Evolutionary conservation across 2,797 vertebrate genomes (phyloP).

Genomic region (Fistularia commersonii): DNA sequence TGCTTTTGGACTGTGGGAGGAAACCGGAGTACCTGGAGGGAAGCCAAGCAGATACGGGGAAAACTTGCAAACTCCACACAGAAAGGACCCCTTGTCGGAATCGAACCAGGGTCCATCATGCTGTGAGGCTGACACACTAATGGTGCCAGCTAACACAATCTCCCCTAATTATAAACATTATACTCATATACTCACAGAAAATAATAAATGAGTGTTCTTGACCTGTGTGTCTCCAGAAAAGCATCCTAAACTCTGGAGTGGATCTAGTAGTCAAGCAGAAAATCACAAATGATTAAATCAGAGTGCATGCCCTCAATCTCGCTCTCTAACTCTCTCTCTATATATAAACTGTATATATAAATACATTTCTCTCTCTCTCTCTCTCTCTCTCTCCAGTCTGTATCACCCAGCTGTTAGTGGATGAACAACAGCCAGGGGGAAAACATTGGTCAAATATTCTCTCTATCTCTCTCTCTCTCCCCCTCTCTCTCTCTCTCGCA

Average conservation of each 20-base stretch:
- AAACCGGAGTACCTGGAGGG: too few species aligned
- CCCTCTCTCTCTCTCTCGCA: slow-evolving; percentile 23
- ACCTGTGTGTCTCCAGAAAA: slow-evolving; percentile 49
- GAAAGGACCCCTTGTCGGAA: too few species aligned
- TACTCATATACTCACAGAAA: slow-evolving; percentile 11
- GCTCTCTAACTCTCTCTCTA: slow-evolving; percentile 3
- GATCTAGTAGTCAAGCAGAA: slow-evolving; percentile 55
- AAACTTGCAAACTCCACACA: too few species aligned
- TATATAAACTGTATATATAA: slow-evolving; percentile 9
- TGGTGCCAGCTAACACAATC: slow-evolving; percentile 14
- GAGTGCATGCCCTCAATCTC: slow-evolving; percentile 19
- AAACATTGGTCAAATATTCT: slow-evolving; percentile 59
- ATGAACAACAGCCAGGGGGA: slow-evolving; percentile 54
- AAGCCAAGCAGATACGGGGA: too few species aligned
- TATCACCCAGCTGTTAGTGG: slow-evolving; percentile 61
- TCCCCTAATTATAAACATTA: slow-evolving; percentile 37
- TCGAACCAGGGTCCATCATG: too few species aligned
- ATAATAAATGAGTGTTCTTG: slow-evolving; percentile 55
- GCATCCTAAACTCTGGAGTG: slow-evolving; percentile 29
- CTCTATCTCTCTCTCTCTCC: slow-evolving; percentile 32
- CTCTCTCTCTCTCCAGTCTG: slow-evolving; percentile 20
- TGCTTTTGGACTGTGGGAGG: too few species aligned
- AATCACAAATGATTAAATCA: slow-evolving; percentile 33
- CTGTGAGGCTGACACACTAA: too few species aligned
- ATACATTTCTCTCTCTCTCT: slow-evolving; percentile 24